A percentile compares a stretch with the other conserved stretches of the same genome.
phyloP scores from a whole-genome alignment of 2,113 vertebrate species.

The Pseudorasbora parva region DNA sequence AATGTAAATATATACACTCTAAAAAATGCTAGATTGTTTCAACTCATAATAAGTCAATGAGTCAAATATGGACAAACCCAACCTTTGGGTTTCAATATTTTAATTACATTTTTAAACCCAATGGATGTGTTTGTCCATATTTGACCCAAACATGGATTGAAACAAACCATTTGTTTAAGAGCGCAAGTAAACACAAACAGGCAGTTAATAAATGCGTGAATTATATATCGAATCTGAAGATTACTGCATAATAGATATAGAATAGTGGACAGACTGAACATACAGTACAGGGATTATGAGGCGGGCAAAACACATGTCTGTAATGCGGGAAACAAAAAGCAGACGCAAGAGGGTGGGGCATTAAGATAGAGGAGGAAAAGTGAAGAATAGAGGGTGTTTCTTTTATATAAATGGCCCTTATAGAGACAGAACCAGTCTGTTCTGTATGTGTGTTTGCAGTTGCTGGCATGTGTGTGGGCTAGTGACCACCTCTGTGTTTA shows the following conservation, averaged over 20 bases:
- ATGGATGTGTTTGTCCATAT: too few relatives aligned
- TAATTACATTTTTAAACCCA: too few relatives aligned
- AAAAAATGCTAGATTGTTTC: too few relatives aligned
- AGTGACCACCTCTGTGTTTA: constrained; percentile 40
- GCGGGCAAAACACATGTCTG: not conserved
- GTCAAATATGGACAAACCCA: too few relatives aligned
- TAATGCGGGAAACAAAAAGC: not conserved
- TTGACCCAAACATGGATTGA: too few relatives aligned
- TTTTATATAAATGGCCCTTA: constrained; percentile 16
- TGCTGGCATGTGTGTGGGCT: constrained; percentile 44
- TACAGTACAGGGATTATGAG: constrained; percentile 29
- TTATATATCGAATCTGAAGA: constrained; percentile 31
- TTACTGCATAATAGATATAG: constrained; percentile 15
- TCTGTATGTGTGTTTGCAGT: constrained; percentile 35
- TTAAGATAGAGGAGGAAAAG: constrained; percentile 13
- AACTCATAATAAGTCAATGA: too few relatives aligned
- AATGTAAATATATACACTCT: not conserved
- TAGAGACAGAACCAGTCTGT: constrained; percentile 40
- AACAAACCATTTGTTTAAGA: too few relatives aligned
- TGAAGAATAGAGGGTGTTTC: constrained; percentile 38
- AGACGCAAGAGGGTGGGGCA: constrained; percentile 14
- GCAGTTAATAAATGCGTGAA: not conserved
- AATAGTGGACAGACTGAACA: not conserved
- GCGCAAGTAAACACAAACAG: not conserved
- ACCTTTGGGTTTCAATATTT: too few relatives aligned